Evolutionary conservation across 2,797 vertebrate genomes (phyloP).

Genomic region (Takifugu rubripes): DNA sequence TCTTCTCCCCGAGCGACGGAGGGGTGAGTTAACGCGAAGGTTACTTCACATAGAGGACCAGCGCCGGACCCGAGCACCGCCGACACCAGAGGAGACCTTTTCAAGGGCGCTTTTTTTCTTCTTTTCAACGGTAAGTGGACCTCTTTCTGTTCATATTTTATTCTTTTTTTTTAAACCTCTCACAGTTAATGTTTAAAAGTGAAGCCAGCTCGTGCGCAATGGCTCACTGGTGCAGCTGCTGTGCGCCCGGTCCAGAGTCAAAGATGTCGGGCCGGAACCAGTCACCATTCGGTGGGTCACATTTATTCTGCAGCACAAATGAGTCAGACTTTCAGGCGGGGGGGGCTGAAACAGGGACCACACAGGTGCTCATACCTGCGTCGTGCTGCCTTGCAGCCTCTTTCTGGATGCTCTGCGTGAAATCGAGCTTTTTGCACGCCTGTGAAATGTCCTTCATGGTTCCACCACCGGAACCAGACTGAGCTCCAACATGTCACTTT

Average conservation of each 20-base stretch:
- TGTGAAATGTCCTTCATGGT: slow-evolving; percentile 41
- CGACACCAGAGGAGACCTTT: slow-evolving; percentile 8
- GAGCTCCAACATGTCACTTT: too few relatives aligned
- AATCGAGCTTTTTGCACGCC: not conserved
- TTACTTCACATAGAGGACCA: slow-evolving; percentile 44
- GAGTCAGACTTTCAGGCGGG: slow-evolving; percentile 4
- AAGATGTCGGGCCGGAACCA: slow-evolving; percentile 5
- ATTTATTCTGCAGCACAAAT: not conserved
- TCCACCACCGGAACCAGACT: too few relatives aligned
- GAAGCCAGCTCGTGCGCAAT: not conserved
- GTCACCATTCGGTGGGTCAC: not conserved
- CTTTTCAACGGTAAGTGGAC: slow-evolving; percentile 23
- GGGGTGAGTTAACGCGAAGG: slow-evolving; percentile 46
- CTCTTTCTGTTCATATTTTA: not conserved
- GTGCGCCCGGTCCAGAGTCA: slow-evolving; percentile 2
- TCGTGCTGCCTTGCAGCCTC: too few relatives aligned
- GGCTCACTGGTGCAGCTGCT: not conserved
- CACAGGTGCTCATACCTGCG: too few relatives aligned
- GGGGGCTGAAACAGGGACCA: too few relatives aligned
- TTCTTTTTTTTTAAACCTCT: not conserved
- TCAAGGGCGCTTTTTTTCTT: slow-evolving; percentile 9
- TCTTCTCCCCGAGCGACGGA: slow-evolving; percentile 47
- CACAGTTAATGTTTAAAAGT: not conserved
- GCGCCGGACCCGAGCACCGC: slow-evolving; percentile 35
- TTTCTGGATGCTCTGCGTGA: too few relatives aligned